phyloP scores from a whole-genome alignment of 2,113 vertebrate species.

The Capreolus pygargus region DNA sequence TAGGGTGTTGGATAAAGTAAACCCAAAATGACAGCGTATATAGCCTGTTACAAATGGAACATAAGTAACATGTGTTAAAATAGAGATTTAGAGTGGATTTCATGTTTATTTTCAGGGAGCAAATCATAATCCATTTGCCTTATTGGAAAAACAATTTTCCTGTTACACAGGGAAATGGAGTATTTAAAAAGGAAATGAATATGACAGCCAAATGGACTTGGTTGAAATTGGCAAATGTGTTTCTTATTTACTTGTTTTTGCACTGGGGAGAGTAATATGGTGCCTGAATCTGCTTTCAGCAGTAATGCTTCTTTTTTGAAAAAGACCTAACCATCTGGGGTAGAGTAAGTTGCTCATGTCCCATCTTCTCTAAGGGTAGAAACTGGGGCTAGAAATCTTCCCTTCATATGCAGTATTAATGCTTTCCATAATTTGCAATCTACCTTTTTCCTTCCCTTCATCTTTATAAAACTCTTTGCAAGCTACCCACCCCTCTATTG shows the following conservation, averaged over 20 bases:
- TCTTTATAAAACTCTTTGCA: neutral
- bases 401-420: neutral
- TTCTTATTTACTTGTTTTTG: slow-evolving; percentile 52
- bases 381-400: neutral
- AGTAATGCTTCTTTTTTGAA: slow-evolving; percentile 3
- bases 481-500: neutral
- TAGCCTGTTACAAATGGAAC: slow-evolving; percentile 38
- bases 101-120: slow-evolving; percentile 46
- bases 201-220: slow-evolving; percentile 35
- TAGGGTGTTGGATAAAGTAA: neutral
- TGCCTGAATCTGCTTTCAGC: neutral
- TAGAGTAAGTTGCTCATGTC: neutral
- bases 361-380: neutral
- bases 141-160: slow-evolving; percentile 51
- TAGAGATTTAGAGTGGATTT: slow-evolving; percentile 35
- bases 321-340: neutral
- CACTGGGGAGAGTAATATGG: neutral
- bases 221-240: slow-evolving; percentile 37
- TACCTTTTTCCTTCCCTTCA: neutral
- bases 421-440: neutral
- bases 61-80: slow-evolving; percentile 53
- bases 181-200: slow-evolving; percentile 51
- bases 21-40: neutral
- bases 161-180: slow-evolving; percentile 7
- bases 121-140: slow-evolving; percentile 61